These are phyloP conservation scores for Synanthedon tipuliformis DNA, from an alignment of 2,888 invertebrate species.

Conservation along the genomic window DNA sequence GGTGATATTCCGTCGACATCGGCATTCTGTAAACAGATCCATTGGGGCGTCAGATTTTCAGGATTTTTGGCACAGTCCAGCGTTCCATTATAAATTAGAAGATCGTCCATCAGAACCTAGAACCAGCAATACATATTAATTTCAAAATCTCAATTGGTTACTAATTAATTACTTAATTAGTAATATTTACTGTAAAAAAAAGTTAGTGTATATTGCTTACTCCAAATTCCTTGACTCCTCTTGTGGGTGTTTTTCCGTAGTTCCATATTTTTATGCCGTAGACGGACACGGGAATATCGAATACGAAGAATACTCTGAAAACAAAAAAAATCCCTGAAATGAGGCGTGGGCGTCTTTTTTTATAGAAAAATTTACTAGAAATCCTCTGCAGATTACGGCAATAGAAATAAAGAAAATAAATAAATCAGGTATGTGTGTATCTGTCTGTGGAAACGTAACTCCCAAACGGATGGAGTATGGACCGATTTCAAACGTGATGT, in stretches of 20 bases:
- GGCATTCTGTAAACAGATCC: conserved; percentile 48
- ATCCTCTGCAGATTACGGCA: too few relatives aligned
- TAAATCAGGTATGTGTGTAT: too few relatives aligned
- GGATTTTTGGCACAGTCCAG: conserved; percentile 57
- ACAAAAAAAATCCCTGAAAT: background rate
- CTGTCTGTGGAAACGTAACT: too few relatives aligned
- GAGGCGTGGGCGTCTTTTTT: too few relatives aligned
- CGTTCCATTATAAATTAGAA: conserved; percentile 82
- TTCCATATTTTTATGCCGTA: conserved; percentile 86
- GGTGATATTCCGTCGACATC: conserved; percentile 41
- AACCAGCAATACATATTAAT: background rate
- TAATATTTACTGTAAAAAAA: too few relatives aligned
- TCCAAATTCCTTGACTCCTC: conserved; percentile 86
- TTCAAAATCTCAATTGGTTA: background rate
- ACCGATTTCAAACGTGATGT: too few relatives aligned
- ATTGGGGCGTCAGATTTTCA: conserved; percentile 37
- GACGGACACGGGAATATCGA: conserved; percentile 79
- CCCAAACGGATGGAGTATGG: too few relatives aligned
- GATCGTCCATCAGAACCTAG: conserved; percentile 83
- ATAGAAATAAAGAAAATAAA: too few relatives aligned
- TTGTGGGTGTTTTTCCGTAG: conserved; percentile 80
- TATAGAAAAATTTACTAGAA: too few relatives aligned
- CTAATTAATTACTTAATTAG: too few relatives aligned
- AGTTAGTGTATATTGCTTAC: too few relatives aligned
- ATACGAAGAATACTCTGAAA: conserved; percentile 79